phyloP scores from a whole-genome alignment of 2,797 vertebrate genomes.

The Rhinoraja longicauda region DNA sequence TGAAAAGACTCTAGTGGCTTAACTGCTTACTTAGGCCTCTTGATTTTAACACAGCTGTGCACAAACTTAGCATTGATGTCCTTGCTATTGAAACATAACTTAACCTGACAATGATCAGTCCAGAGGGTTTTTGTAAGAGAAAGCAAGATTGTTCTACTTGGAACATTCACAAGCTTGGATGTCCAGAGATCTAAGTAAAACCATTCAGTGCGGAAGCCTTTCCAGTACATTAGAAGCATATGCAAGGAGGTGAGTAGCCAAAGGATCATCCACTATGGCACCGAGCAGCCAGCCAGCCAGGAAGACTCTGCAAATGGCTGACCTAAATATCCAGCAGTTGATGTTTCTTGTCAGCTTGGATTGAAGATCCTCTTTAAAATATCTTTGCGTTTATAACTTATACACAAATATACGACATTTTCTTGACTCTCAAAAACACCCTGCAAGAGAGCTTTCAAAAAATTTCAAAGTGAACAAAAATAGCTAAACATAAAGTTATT shows the following conservation, averaged over 20 bases:
- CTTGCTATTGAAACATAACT: slow-evolving; percentile 80
- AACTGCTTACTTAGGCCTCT: slow-evolving; percentile 78
- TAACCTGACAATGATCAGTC: slow-evolving; percentile 75
- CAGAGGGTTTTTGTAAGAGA: slow-evolving; percentile 71
- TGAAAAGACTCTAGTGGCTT: slow-evolving; percentile 64
- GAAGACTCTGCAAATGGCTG: background rate
- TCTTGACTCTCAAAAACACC: background rate
- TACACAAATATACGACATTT: background rate
- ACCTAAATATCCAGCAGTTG: slow-evolving; percentile 13
- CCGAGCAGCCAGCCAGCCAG: background rate
- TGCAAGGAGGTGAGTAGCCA: slow-evolving; percentile 66
- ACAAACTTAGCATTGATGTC: slow-evolving; percentile 72
- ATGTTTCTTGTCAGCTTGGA: slow-evolving; percentile 3
- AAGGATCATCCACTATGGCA: background rate
- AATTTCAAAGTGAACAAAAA: background rate
- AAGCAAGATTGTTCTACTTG: slow-evolving; percentile 73
- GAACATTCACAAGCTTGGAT: slow-evolving; percentile 54
- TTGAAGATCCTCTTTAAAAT: background rate
- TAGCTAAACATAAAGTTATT: background rate
- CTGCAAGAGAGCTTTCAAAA: background rate
- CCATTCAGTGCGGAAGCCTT: slow-evolving; percentile 70
- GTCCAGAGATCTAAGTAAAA: slow-evolving; percentile 64
- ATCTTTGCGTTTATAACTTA: background rate
- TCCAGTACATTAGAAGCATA: slow-evolving; percentile 88
- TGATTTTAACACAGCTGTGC: slow-evolving; percentile 71